Percentiles rank a stretch among this genome's conserved stretches.
Evolutionary conservation across 2,888 invertebrate genomes (phyloP).

Genomic region (Drosophila stalkeri): DNA sequence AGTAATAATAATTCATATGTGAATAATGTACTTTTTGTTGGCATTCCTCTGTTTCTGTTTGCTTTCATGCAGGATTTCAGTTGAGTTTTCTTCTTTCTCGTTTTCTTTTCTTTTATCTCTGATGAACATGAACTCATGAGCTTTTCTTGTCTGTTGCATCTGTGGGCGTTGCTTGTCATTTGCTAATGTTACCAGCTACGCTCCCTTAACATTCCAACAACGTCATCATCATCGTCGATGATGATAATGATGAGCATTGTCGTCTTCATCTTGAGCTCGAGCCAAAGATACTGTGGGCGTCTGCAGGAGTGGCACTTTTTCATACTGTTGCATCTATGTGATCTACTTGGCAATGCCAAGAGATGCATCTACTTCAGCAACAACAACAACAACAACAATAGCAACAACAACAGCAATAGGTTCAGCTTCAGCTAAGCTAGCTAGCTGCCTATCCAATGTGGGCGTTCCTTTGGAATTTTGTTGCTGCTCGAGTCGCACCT

Average conservation of each 20-base stretch:
- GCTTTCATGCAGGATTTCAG: slow-evolving; percentile 4
- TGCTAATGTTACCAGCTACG: slow-evolving; percentile 35
- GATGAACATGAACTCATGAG: slow-evolving; percentile 34
- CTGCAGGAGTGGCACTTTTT: slow-evolving; percentile 48
- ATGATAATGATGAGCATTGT: slow-evolving; percentile 1
- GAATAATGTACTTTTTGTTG: neutral
- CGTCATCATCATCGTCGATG: slow-evolving; percentile 16
- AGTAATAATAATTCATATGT: slow-evolving; percentile 16
- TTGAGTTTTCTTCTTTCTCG: neutral
- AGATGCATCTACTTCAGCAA: slow-evolving; percentile 43
- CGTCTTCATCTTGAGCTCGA: slow-evolving; percentile 19
- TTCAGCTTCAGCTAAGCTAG: slow-evolving; percentile 43
- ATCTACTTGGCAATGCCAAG: slow-evolving; percentile 67
- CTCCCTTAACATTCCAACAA: slow-evolving; percentile 26
- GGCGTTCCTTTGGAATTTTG: slow-evolving; percentile 48
- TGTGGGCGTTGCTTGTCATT: slow-evolving; percentile 55
- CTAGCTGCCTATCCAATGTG: slow-evolving; percentile 51
- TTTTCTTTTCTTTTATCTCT: slow-evolving; percentile 5
- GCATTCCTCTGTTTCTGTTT: slow-evolving; percentile 2
- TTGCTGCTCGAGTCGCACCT: slow-evolving; percentile 20
- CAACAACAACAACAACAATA: slow-evolving; percentile 12
- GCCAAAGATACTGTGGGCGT: slow-evolving; percentile 49
- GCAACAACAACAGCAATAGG: slow-evolving; percentile 21
- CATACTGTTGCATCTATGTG: slow-evolving; percentile 49
- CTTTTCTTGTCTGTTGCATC: slow-evolving; percentile 42